Evolutionary conservation across 2,888 invertebrate species (phyloP), one percentile per base, ranked within the genome.

Genomic region (Leptinotarsa tumamoca): DNA sequence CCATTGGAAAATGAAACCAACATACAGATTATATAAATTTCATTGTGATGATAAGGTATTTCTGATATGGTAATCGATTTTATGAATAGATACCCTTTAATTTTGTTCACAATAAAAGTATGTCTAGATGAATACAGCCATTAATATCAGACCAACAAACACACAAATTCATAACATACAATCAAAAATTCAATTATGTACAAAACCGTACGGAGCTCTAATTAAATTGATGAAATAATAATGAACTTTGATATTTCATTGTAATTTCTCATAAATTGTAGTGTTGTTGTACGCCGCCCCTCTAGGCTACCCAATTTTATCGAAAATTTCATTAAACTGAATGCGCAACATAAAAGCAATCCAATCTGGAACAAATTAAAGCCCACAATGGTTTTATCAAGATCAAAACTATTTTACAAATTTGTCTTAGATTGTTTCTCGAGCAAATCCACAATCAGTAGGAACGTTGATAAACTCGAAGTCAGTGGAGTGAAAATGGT

Each of bases 311-410:
- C 63, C 63, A 63, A 63, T 63, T 63, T n/a, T 63, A 15, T 63
- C 63, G 43, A 43, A 63, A 63, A 63, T 63, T 63, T n/a, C 63
- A 63, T 63, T 63, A 63, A 63, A 63, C 63, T 18, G n/a, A 63
- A 63, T 43, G 63, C 63, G 63, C 63, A 63, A 63, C 63, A 43
- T 63, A 63, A 63, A 63, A 63, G 63, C 63, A 63, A 63, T 63
- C 17, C 63, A 63, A 63, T 63, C 63, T n/a, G 63, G n/a, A 43
- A 63, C 33, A n/a, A 63, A 63, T 63, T 63, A 43, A 63, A 63
- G 43, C 63, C 33, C n/a, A 33, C n/a, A 63, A 63, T 63, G 43
- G n/a, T 63, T 63, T 61, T 43, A 63, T 63, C 43, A 63, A 63
- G 63, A 33, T n/a, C 43, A 33, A 27, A 63, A 63, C 63, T 63